Evolutionary conservation across 1,140 invertebrate genomes (phyloP).

Genomic region (honey bee (Apis mellifera)): DNA sequence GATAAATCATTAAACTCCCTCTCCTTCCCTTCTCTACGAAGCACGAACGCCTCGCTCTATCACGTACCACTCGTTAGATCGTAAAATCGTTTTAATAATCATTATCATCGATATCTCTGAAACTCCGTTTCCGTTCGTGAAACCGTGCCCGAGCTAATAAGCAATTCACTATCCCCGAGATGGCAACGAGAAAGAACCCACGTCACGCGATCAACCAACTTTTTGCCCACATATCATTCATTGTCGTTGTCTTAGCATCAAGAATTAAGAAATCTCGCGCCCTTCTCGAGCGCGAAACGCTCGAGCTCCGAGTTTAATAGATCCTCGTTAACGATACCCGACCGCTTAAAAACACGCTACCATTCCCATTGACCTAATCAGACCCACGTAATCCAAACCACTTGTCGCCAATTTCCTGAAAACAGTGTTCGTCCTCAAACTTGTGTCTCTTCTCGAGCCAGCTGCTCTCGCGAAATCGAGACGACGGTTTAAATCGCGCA

Average conservation of each 20-base stretch:
- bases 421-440: background rate
- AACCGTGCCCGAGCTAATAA: background rate
- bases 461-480: background rate
- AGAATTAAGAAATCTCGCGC: conserved; percentile 35
- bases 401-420: conserved; percentile 30
- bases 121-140: background rate
- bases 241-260: background rate
- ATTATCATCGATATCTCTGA: background rate
- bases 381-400: conserved; percentile 31
- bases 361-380: conserved; percentile 34
- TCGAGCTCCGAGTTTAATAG: conserved; percentile 9
- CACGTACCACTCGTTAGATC: background rate
- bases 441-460: background rate
- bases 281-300: background rate
- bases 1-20: conserved; percentile 36
- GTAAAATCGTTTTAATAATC: conserved; percentile 10
- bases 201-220: background rate
- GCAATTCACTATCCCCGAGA: background rate
- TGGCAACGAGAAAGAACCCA: background rate
- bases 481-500: background rate
- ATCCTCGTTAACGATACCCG: background rate
- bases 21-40: too few species aligned
- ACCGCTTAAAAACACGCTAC: background rate
- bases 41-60: background rate
- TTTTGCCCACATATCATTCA: background rate